Percentiles rank a stretch among this genome's conserved stretches.
Conservation (phyloP, 2,888 invertebrate species). For the Mechanitis mazaeus region DNA sequence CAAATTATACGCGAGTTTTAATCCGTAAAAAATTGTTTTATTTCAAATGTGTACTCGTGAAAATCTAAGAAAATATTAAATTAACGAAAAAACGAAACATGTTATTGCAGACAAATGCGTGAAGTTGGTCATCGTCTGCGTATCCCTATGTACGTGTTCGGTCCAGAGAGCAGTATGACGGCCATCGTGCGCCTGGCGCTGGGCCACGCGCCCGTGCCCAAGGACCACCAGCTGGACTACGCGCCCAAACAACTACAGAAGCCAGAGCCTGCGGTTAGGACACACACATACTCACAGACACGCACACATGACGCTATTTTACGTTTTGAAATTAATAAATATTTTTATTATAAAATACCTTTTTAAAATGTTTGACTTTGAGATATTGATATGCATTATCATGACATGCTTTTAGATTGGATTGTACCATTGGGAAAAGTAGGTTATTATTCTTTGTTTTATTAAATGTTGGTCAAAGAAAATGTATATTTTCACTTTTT, state of each 20-base stretch:
- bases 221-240: slow-evolving; percentile 76
- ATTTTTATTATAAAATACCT: too few species aligned
- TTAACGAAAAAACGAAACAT: not conserved
- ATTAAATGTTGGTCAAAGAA: too few species aligned
- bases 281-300: slow-evolving; percentile 17
- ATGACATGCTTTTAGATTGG: too few species aligned
- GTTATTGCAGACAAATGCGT: slow-evolving; percentile 83
- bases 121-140: slow-evolving; percentile 90
- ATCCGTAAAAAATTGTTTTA: too few species aligned
- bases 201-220: slow-evolving; percentile 90
- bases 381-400: too few species aligned
- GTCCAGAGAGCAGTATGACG: slow-evolving; percentile 99
- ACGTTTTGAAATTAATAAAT: too few species aligned
- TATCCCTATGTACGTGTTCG: slow-evolving; percentile 96
- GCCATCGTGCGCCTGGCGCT: slow-evolving; percentile 99
- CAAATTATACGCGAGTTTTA: too few species aligned
- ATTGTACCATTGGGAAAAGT: too few species aligned
- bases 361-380: too few species aligned
- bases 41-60: too few species aligned
- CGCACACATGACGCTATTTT: not conserved
- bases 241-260: slow-evolving; percentile 70
- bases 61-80: not conserved
- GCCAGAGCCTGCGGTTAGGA: slow-evolving; percentile 48
- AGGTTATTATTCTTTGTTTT: too few species aligned
- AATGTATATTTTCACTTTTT: too few species aligned